These are phyloP conservation scores for Pelagia noctiluca DNA, from an alignment of 30 jellyfish, hydroid and myxozoan species.

Conservation along the genomic window DNA sequence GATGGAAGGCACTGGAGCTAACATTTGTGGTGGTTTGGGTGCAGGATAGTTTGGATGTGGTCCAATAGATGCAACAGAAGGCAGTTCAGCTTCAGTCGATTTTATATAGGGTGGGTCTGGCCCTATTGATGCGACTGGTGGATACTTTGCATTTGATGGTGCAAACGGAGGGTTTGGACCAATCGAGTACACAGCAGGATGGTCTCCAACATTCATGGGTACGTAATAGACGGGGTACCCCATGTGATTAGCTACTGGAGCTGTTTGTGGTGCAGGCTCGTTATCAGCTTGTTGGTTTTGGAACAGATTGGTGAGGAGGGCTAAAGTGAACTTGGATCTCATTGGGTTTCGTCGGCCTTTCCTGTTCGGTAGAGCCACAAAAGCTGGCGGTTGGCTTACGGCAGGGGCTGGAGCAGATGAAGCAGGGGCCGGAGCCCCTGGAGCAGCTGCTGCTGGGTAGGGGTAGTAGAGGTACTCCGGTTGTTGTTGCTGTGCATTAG, in stretches of 20 bases:
- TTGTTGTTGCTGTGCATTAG: conserved; percentile 41
- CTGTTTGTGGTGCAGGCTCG: conserved; percentile 22
- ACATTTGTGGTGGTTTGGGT: conserved; percentile 28
- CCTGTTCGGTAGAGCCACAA: background rate
- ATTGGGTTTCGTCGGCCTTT: conserved; percentile 11
- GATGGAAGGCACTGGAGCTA: conserved; percentile 47
- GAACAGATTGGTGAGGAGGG: conserved; percentile 55
- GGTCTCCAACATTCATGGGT: conserved; percentile 47
- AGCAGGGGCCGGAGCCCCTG: background rate
- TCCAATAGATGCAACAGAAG: conserved; percentile 65
- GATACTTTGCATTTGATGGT: conserved; percentile 12
- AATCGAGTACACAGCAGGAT: conserved; percentile 64
- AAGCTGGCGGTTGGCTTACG: conserved; percentile 12
- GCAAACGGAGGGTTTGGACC: conserved; percentile 85
- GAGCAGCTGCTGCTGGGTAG: background rate
- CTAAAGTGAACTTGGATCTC: conserved; percentile 41
- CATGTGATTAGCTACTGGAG: conserved; percentile 45
- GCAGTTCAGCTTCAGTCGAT: background rate
- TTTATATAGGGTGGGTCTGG: conserved; percentile 62
- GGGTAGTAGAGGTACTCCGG: conserved; percentile 55
- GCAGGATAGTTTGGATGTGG: conserved; percentile 56
- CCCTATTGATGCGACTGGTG: conserved; percentile 71
- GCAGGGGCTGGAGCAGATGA: background rate
- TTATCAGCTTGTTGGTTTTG: conserved; percentile 13
- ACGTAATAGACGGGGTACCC: conserved; percentile 66